These are phyloP conservation scores for Macrophya alboannulata DNA, from an alignment of 2,888 invertebrate species.

Conservation along the genomic window DNA sequence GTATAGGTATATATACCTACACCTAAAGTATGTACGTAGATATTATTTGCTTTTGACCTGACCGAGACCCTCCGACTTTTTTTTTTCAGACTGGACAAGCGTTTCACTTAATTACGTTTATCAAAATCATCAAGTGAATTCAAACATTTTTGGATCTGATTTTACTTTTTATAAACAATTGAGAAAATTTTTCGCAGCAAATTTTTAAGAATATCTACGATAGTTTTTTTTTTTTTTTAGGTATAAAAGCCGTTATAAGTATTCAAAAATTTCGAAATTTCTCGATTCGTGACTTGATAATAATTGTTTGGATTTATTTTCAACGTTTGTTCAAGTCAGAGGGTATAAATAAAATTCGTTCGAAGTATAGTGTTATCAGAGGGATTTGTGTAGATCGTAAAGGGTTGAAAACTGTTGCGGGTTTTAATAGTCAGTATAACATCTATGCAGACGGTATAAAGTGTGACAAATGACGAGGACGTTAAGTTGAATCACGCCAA, in stretches of 20 bases:
- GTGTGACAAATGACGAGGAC: conserved; percentile 34
- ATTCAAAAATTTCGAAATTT: too few species aligned
- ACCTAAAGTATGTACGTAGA: background rate
- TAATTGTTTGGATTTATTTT: too few species aligned
- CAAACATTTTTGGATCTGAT: too few species aligned
- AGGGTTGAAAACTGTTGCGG: background rate
- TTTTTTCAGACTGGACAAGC: too few species aligned
- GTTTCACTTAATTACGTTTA: background rate
- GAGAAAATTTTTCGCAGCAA: too few species aligned
- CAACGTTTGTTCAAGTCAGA: background rate
- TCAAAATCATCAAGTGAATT: background rate
- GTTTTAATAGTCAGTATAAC: background rate
- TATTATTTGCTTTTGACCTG: background rate
- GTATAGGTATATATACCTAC: background rate
- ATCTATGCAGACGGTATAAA: conserved; percentile 8
- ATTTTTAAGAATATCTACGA: too few species aligned
- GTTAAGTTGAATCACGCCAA: conserved; percentile 35
- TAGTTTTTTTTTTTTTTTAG: too few species aligned
- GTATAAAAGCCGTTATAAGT: too few species aligned
- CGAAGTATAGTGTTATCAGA: background rate
- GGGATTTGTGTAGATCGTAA: background rate
- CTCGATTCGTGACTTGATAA: too few species aligned
- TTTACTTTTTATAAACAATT: too few species aligned
- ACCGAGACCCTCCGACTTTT: background rate
- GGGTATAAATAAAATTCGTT: background rate